phyloP scores from a whole-genome alignment of 1,140 invertebrate genomes.

The Cydia fagiglandana region DNA sequence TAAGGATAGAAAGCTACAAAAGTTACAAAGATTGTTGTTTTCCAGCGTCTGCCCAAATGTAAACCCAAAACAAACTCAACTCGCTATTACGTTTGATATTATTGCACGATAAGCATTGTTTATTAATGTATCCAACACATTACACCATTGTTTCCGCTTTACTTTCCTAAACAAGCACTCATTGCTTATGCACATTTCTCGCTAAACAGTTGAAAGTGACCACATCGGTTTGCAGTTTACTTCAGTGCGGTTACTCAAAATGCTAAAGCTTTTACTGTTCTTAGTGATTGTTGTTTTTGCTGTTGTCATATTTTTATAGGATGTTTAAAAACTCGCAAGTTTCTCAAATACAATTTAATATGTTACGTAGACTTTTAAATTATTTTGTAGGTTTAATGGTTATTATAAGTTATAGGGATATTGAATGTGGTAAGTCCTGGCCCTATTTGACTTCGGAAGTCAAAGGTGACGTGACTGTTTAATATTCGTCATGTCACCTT shows the following conservation, averaged over 20 bases:
- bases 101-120: not conserved
- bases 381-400: not conserved
- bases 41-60: not conserved
- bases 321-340: not conserved
- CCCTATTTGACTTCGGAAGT: not conserved
- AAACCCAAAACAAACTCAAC: slow-evolving; percentile 7
- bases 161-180: not conserved
- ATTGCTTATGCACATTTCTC: not conserved
- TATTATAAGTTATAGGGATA: not conserved
- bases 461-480: not conserved
- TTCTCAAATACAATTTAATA: not conserved
- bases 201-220: not conserved
- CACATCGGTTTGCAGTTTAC: not conserved
- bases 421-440: slow-evolving; percentile 10
- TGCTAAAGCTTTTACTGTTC: not conserved
- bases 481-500: not conserved
- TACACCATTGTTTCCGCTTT: not conserved
- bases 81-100: not conserved
- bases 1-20: too few species aligned
- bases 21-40: too few species aligned
- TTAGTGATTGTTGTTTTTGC: not conserved
- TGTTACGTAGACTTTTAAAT: slow-evolving; percentile 7
- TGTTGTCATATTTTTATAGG: not conserved
- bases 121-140: not conserved
- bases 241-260: not conserved